These are phyloP conservation scores for Archips xylosteana DNA, from an alignment of 2,888 invertebrate species.

Conservation along the genomic window DNA sequence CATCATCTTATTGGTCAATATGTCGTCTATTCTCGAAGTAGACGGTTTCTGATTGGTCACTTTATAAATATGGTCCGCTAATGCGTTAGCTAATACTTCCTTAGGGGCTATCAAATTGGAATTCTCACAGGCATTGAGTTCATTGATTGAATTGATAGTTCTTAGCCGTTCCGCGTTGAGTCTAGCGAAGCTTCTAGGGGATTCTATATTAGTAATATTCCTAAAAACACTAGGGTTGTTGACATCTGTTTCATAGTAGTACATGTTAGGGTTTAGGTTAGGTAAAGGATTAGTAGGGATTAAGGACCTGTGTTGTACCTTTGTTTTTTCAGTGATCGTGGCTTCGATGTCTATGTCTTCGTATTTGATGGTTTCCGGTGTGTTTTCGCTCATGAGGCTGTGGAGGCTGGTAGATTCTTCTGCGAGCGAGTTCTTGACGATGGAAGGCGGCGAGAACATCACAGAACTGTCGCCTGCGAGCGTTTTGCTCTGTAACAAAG, in stretches of 20 bases:
- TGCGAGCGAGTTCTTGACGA: slow-evolving; percentile 92
- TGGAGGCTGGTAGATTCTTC: slow-evolving; percentile 88
- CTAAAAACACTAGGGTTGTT: slow-evolving; percentile 60
- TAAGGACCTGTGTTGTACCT: slow-evolving; percentile 84
- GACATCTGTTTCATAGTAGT: slow-evolving; percentile 55
- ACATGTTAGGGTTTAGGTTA: slow-evolving; percentile 54
- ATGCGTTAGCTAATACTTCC: slow-evolving; percentile 75
- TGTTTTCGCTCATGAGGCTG: slow-evolving; percentile 77
- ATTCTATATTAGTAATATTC: slow-evolving; percentile 74
- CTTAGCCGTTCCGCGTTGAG: slow-evolving; percentile 77
- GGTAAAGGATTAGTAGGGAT: slow-evolving; percentile 77
- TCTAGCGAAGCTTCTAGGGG: slow-evolving; percentile 73
- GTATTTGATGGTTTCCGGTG: slow-evolving; percentile 69
- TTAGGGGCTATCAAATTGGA: slow-evolving; percentile 76
- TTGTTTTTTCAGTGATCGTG: slow-evolving; percentile 73
- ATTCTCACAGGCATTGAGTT: slow-evolving; percentile 64
- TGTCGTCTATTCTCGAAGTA: slow-evolving; percentile 76
- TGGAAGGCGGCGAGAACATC: slow-evolving; percentile 94
- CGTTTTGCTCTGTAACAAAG: slow-evolving; percentile 92
- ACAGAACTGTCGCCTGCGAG: slow-evolving; percentile 91
- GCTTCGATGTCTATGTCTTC: slow-evolving; percentile 73
- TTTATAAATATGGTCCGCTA: slow-evolving; percentile 82
- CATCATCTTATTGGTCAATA: slow-evolving; percentile 78
- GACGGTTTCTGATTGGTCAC: slow-evolving; percentile 84
- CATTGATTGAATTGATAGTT: slow-evolving; percentile 69